Evolutionary conservation across 2,888 invertebrate genomes (phyloP), one percentile per base, ranked within the genome.

Genomic region (Athripsodes cinereus): DNA sequence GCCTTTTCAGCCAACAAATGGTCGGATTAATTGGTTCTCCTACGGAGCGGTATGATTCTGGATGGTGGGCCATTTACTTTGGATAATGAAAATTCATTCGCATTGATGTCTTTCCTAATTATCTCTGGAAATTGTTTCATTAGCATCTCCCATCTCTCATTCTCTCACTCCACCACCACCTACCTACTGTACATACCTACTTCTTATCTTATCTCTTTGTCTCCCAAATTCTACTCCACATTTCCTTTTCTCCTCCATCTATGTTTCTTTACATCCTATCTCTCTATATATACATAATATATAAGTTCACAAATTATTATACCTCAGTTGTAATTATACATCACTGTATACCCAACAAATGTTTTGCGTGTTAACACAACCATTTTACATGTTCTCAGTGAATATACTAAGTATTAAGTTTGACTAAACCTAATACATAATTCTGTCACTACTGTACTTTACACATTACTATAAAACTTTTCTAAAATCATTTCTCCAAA

Each of bases 31-130:
- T 57, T 35, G 35, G 48, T 53, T 57, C 46, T 35, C 48, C 19
- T 48, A 19, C n/a, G 20, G 13, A 18, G 21, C 48, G 11, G 40
- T 40, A 40, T 35, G 53, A 47, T 48, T 22, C 21, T 52, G 26
- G 40, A 40, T 51, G 53, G 52, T 31, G 22, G 35, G 19, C 46
- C 40, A 44, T 58, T 58, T 50, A 50, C 40, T 20, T 8, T 22
- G 50, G 26, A 50, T 62, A 62, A 62, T 59, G 59, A 48, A 59
- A 57, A 59, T 54, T 48, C 48, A 58, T 61, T 55, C 58, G 35
- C 44, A 53, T 50, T 62, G 59, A 59, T 62, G 55, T 55, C 49
- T 53, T 53, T 48, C 35, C 52, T 54, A 59, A 62, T 57, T 59
- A 59, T 62, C 55, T 49, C 34, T 21, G 47, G 52, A 52, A 54